A percentile compares a stretch with the other conserved stretches of the same genome.
phyloP scores from a whole-genome alignment of 2,888 invertebrate genomes.

The Amphipyra tragopoginis region DNA sequence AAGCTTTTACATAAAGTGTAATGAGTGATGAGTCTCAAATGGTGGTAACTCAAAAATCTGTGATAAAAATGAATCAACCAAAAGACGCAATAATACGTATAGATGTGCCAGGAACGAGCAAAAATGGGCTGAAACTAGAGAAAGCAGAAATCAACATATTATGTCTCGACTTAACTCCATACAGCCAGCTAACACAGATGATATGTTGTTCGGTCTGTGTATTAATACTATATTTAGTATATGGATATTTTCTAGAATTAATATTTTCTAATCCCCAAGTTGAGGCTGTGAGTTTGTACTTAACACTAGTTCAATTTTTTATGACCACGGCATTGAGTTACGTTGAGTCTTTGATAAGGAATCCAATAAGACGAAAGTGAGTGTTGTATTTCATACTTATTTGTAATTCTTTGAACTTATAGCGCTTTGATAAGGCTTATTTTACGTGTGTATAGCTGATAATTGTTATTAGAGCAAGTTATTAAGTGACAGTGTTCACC shows the following conservation, averaged over 20 bases:
- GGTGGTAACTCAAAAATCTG: constrained; percentile 23
- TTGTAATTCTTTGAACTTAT: constrained; percentile 7
- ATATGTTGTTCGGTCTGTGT: constrained; percentile 94
- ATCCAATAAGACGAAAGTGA: constrained; percentile 90
- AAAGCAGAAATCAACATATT: constrained; percentile 91
- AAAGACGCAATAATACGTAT: constrained; percentile 81
- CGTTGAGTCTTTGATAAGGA: constrained; percentile 92
- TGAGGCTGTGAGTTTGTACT: constrained; percentile 96
- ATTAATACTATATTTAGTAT: constrained; percentile 96
- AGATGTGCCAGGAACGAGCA: constrained; percentile 62
- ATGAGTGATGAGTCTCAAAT: constrained; percentile 41
- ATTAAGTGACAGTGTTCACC: no score
- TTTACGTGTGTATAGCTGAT: no score
- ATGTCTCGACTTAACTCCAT: constrained; percentile 93
- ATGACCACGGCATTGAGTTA: constrained; percentile 95
- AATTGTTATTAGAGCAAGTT: no score
- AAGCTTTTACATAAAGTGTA: constrained; percentile 16
- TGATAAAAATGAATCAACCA: constrained; percentile 62
- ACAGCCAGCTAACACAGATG: constrained; percentile 93
- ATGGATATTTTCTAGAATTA: constrained; percentile 97
- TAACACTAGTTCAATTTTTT: constrained; percentile 97
- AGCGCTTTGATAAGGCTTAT: no score
- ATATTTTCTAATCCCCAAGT: constrained; percentile 97
- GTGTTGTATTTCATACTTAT: constrained; percentile 56
- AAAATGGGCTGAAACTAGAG: constrained; percentile 52